Percentiles rank a stretch among this genome's conserved stretches.
Conservation (phyloP, 2,797 vertebrate genomes). For the Pseudotriccus pelzelni region DNA sequence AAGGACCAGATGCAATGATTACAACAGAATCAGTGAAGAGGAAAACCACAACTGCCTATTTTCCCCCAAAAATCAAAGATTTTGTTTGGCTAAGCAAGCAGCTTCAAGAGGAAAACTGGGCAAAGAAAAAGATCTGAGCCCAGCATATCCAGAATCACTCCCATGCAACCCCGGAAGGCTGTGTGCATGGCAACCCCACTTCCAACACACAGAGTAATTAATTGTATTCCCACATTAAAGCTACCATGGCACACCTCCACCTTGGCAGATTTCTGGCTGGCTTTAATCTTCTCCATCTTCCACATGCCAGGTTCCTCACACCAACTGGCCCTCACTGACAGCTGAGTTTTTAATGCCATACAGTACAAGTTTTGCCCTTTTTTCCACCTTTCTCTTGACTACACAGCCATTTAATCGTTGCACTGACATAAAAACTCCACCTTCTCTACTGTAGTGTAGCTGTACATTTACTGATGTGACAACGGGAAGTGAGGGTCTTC, state of each 20-base stretch:
- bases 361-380: neutral
- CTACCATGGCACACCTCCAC: slow-evolving; percentile 37
- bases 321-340: neutral
- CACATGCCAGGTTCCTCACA: neutral
- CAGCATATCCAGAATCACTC: neutral
- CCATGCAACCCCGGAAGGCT: neutral
- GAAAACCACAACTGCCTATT: neutral
- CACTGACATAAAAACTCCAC: neutral
- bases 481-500: neutral
- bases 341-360: neutral
- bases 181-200: neutral
- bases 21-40: neutral
- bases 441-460: neutral
- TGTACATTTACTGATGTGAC: neutral
- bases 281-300: slow-evolving; percentile 1
- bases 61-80: neutral
- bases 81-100: neutral
- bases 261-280: slow-evolving; percentile 36
- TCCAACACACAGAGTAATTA: slow-evolving; percentile 13
- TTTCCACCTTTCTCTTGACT: neutral
- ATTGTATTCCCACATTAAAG: neutral
- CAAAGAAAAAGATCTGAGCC: neutral
- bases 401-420: neutral
- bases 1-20: neutral
- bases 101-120: neutral